Base-by-base conservation (phyloP, 2,113 vertebrate species). In the Hypanus sabinus region DNA sequence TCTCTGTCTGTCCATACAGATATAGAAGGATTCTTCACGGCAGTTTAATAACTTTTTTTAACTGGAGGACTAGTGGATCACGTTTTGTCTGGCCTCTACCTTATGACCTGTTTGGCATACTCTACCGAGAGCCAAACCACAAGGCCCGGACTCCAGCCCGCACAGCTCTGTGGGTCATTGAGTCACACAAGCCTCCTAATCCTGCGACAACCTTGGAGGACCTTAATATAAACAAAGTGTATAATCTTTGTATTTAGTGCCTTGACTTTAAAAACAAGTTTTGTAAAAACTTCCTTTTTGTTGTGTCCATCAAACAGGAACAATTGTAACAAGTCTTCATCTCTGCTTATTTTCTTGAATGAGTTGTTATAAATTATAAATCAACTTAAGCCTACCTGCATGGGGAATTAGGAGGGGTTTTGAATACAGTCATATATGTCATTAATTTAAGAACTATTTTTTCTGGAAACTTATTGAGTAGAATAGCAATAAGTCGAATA, bases 371-470 rank as follows among this genome's bases (percentile, higher is more conserved):
- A 87, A 93, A 93, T 73, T 93, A 70, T 73, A 68, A 70, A 73
- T 24, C 36, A 16, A 20, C 38, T 93, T 73, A 93, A 93, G 70
- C 36, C 55, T 93, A 73, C 24, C 91, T 93, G 91, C 91, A 75
- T 93, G 91, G 91, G 91, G 91, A 73, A 93, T 10, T 93, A 70
- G 70, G 70, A 75, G 38, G 91, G 36, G 22, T 38, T 55, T 55
- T 93, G 3, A 73, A 93, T 93, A 93, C 38, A 46, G 9, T 46
- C 36, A 55, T 70, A 11, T 90, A 68, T 46, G 27, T 30, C 90
- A 73, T 93, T 93, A 93, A 93, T 73, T 93, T 93, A 93, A 93
- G 70, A 70, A 4, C n/a, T 36, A n/a, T 30, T 16, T 65, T 90
- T 90, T 90, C 85, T 90, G 85, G 30, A 27, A 73, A 93, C 90